Base-by-base conservation (phyloP, 2,797 vertebrate genomes). In the Eidolon dupreanum region DNA sequence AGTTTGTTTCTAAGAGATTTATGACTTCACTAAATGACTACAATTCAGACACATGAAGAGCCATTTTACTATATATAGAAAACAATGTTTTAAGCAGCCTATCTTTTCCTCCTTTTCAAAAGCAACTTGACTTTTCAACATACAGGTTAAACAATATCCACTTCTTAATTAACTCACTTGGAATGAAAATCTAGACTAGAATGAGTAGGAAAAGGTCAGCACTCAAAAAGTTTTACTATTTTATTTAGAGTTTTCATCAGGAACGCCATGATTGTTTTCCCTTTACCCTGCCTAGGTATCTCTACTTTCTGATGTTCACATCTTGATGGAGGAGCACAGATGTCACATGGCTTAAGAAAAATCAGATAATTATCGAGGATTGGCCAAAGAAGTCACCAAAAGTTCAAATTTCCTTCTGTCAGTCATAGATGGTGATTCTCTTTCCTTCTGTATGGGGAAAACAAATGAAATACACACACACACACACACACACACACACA, bases 91-190 rank as follows among this genome's bases (percentile, higher is more conserved):
- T 24, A 53, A 15, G 4, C 17, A 78, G 24, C 6, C 63, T 22
- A 53, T 19, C 3, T 68, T 61, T 92, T 41, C 41, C 31, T 71
- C 33, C 41, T 81, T 86, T 87, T 51, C 65, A 86, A 74, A 82
- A 71, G 41, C 31, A 87, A 81, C 55, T 65, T 90, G n/a, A 19
- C 75, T 88, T 84, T 95, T 77, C n/a, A 88, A 68, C 31, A 31
- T 85, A 55, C 22, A 83, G 38, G 43, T 90, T 85, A 93, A 95
- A 93, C 28, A 93, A 92, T 57, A 94, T 6, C n/a, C 16, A 90
- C 6, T 28, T 96, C 68, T 75, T 77, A 71, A 90, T 73, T 71
- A 94, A 85, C 61, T 88, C 73, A 55, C 36, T 85, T 94, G 66
- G 28, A 74, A 85, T 65, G 28, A 55, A 83, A 85, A 55, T 77